phyloP scores from a whole-genome alignment of 2,113 vertebrate species.

The Podilymbus podiceps region DNA sequence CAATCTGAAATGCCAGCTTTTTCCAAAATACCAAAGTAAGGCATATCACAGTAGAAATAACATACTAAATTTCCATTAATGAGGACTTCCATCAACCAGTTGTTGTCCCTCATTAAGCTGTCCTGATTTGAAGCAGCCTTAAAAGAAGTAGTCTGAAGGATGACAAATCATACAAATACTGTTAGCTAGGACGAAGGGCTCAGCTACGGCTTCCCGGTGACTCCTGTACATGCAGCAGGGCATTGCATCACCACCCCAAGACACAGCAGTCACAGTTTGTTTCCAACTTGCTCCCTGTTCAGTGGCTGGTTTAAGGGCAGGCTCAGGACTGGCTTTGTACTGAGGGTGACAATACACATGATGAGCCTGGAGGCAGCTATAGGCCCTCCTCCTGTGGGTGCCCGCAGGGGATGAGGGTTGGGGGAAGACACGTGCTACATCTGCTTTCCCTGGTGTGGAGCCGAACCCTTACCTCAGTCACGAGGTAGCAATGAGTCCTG shows the following conservation, averaged over 20 bases:
- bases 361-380: background rate
- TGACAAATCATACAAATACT: background rate
- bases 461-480: background rate
- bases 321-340: background rate
- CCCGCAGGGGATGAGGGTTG: background rate
- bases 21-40: background rate
- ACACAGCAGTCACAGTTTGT: background rate
- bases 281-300: background rate
- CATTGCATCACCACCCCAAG: background rate
- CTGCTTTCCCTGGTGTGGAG: background rate
- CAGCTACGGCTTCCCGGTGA: background rate
- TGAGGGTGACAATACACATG: background rate
- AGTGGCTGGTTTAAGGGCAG: background rate
- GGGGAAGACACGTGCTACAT: rapidly evolving
- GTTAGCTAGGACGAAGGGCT: background rate
- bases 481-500: background rate
- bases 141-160: background rate
- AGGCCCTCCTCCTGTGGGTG: background rate
- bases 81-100: background rate
- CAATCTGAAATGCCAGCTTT: background rate
- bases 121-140: background rate
- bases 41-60: background rate
- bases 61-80: background rate
- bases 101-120: conserved; percentile 3
- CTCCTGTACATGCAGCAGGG: background rate